A percentile compares a stretch with the other conserved stretches of the same genome.
Conservation (phyloP, 2,888 invertebrate genomes). For the Keiferia lycopersicella region DNA sequence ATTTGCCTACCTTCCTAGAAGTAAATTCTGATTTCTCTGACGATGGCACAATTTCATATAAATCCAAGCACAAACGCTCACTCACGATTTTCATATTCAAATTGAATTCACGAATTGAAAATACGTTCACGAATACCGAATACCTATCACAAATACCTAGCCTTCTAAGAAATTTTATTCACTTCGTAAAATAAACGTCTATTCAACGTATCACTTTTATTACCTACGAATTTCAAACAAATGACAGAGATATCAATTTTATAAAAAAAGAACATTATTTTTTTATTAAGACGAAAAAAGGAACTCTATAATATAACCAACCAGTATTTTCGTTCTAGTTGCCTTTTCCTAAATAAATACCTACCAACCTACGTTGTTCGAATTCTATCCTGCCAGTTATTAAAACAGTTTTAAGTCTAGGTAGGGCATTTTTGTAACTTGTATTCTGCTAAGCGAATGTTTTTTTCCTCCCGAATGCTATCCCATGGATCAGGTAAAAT, state of each 20-base stretch:
- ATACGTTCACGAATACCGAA: background rate
- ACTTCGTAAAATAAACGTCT: no score
- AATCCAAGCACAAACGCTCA: background rate
- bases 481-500: conserved; percentile 5
- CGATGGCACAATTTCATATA: background rate
- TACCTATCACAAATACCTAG: background rate
- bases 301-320: no score
- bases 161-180: no score
- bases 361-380: no score
- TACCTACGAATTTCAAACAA: no score
- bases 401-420: background rate
- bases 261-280: no score
- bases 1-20: background rate
- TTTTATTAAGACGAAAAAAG: no score
- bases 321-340: no score
- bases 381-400: background rate
- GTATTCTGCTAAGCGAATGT: background rate
- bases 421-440: background rate
- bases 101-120: background rate
- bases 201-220: no score
- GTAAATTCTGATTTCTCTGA: background rate
- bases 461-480: background rate
- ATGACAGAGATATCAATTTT: no score
- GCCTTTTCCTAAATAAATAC: no score
- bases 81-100: conserved; percentile 1